phyloP scores from a whole-genome alignment of 2,888 invertebrate species.

The Phaedon cochleariae region DNA sequence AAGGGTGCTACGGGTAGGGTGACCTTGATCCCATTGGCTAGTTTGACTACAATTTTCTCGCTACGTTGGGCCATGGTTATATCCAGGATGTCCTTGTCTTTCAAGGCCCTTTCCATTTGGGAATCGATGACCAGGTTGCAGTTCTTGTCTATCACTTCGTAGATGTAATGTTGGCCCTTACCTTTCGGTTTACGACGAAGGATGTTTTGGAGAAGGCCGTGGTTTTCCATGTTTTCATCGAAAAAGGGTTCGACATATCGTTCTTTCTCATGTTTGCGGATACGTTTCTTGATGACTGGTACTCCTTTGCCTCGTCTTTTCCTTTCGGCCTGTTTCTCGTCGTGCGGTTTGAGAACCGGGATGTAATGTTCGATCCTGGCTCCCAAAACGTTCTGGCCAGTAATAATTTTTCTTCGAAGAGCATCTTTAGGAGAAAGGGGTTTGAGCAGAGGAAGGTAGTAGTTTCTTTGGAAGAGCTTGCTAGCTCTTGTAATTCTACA shows the following conservation, averaged over 20 bases:
- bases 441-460: conserved; percentile 82
- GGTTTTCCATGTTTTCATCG: conserved; percentile 57
- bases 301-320: conserved; percentile 55
- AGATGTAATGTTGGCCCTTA: conserved; percentile 70
- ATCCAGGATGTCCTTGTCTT: conserved; percentile 78
- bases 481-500: conserved; percentile 85
- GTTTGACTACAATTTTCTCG: conserved; percentile 75
- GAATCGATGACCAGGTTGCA: conserved; percentile 77
- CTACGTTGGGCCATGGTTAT: conserved; percentile 79
- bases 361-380: conserved; percentile 74
- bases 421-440: conserved; percentile 85
- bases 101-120: conserved; percentile 76
- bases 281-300: conserved; percentile 57
- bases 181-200: conserved; percentile 67
- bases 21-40: conserved; percentile 74
- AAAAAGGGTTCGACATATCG: conserved; percentile 57
- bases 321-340: conserved; percentile 53
- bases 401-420: conserved; percentile 79
- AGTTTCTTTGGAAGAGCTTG: conserved; percentile 80
- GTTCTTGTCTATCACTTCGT: conserved; percentile 75
- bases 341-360: conserved; percentile 70
- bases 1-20: conserved; percentile 68
- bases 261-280: conserved; percentile 51
- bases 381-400: conserved; percentile 74
- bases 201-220: conserved; percentile 55